Evolutionary conservation across 2,797 vertebrate species (phyloP).

Genomic region (Antennarius maculatus): DNA sequence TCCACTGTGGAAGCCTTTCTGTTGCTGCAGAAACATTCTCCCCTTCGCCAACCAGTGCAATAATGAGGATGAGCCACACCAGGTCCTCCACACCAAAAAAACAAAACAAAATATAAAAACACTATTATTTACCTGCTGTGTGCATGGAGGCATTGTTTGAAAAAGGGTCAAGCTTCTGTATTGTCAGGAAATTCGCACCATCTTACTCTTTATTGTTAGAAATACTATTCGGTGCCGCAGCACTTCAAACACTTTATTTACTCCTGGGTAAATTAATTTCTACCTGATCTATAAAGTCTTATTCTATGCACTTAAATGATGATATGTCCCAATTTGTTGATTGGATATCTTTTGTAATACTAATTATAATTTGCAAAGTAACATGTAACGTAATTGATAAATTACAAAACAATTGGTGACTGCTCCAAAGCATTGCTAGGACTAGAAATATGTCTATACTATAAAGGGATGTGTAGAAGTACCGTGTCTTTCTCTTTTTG

Average conservation of each 20-base stretch:
- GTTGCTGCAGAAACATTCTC: slow-evolving; percentile 9
- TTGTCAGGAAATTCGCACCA: slow-evolving; percentile 16
- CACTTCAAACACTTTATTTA: background rate
- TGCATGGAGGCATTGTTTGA: background rate
- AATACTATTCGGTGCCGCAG: background rate
- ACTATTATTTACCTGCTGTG: background rate
- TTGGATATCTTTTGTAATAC: too few species aligned
- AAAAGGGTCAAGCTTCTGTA: background rate
- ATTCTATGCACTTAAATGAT: too few species aligned
- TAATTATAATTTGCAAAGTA: too few species aligned
- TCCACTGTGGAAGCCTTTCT: slow-evolving; percentile 1
- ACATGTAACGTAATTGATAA: too few species aligned
- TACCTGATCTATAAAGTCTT: too few species aligned
- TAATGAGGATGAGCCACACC: background rate
- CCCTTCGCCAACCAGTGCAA: background rate
- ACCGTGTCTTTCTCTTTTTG: background rate
- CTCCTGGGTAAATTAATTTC: too few species aligned
- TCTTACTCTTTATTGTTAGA: background rate
- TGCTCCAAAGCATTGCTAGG: too few species aligned
- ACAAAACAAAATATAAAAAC: background rate
- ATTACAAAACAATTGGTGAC: too few species aligned
- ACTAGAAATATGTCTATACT: too few species aligned
- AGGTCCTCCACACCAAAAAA: background rate
- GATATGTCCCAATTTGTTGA: too few species aligned
- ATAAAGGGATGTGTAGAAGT: too few species aligned